Evolutionary conservation across 2,113 vertebrate species (phyloP).

Genomic region (Apteryx mantelli): DNA sequence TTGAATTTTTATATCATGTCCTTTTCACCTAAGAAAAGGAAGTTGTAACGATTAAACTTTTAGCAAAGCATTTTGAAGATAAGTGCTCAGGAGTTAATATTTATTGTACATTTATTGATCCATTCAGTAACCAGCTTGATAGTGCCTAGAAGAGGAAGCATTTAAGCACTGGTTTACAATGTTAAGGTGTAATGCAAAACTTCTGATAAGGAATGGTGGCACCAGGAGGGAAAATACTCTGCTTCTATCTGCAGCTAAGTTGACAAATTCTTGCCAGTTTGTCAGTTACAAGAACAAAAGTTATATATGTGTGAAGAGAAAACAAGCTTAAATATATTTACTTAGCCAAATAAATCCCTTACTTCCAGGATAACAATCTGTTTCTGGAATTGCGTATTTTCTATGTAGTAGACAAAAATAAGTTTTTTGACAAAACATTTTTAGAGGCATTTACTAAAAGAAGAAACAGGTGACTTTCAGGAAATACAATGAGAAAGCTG

Average conservation of each 20-base stretch:
- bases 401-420: not conserved
- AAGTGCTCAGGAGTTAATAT: not conserved
- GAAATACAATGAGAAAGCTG: not conserved
- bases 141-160: not conserved
- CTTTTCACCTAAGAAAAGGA: not conserved
- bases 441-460: not conserved
- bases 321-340: not conserved
- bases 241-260: not conserved
- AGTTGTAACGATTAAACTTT: not conserved
- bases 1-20: not conserved
- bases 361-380: not conserved
- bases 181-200: not conserved
- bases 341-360: not conserved
- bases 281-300: not conserved
- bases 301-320: not conserved
- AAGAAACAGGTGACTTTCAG: not conserved
- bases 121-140: not conserved
- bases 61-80: not conserved
- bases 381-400: not conserved
- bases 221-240: not conserved
- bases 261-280: not conserved
- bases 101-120: not conserved
- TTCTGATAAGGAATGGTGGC: not conserved
- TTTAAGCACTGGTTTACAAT: not conserved
- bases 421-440: not conserved